Base-by-base conservation (phyloP, 1,140 invertebrate species). In the Drosophila watanabei region DNA sequence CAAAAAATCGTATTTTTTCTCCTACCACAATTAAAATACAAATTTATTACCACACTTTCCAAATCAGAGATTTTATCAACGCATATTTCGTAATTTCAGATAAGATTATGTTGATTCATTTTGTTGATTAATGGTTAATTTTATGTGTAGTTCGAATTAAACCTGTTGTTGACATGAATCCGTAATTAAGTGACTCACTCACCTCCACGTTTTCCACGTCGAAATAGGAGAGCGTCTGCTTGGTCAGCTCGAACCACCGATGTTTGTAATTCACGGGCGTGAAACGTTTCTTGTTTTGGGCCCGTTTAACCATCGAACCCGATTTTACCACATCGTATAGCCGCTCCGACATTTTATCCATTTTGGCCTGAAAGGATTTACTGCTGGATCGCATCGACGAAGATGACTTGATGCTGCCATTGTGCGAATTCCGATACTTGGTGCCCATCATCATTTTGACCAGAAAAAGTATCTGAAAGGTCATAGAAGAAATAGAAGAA, bases 221-320 rank as follows among this genome's bases (percentile, higher is more conserved):
- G 93, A 97, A 97, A 93, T 98, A 98, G 54, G 96, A 95, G 20
- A 98, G 95, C 64, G 95, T 94, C 57, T 95, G 95, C 76, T 94
- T 95, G 1, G 96, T 97, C 32, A 98, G 93, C 51, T 97, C 95
- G 93, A 98, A 97, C 96, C 96, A 98, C 28, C 97, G 95, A 93
- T 96, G 96, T 92, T 97, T 97, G 92, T 97, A 98, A 92, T 98
- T 98, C 41, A 97, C 95, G 9, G 96, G 95, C 20, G 96, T 97
- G 90, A 97, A 97, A 49, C 96, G 94, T 92, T 97, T 97, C 93
- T 97, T 97, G 93, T 97, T 98, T 92, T 97, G 97, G 5, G 97
- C 97, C 58, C 97, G 94, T 93, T 98, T 98, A 46, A 97, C 95
- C 97, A 98, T 97, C 82, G 96, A 96, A 30, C 96, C 96, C 87